Conservation (phyloP, 2,113 vertebrate genomes). For the Corythornis cristatus region DNA sequence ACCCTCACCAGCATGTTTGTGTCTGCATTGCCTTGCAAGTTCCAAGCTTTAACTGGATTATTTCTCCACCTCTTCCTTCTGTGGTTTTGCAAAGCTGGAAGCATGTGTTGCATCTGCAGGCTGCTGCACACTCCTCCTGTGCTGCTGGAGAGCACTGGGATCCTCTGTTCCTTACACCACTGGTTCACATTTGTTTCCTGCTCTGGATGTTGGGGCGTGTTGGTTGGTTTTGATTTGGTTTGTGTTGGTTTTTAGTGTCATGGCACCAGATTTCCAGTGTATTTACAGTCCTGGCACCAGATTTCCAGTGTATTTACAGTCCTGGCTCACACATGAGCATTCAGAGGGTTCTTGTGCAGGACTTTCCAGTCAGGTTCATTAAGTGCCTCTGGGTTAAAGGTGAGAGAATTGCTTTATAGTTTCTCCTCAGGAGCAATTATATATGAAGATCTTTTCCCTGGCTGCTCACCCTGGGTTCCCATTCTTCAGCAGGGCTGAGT, state of each 20-base stretch:
- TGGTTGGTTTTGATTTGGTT: neutral
- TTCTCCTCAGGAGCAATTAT: neutral
- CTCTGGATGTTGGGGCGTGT: neutral
- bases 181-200: neutral
- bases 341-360: neutral
- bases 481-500: neutral
- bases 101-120: conserved; percentile 5
- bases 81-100: neutral
- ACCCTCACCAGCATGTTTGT: neutral
- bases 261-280: conserved; percentile 24
- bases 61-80: neutral
- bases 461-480: neutral
- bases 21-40: neutral
- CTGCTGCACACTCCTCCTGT: neutral
- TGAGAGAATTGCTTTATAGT: neutral
- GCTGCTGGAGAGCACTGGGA: neutral
- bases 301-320: conserved; percentile 28
- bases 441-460: neutral
- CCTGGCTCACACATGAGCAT: neutral
- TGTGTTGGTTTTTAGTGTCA: neutral
- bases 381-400: neutral
- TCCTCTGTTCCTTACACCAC: neutral
- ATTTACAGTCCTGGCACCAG: neutral
- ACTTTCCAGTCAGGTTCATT: neutral
- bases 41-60: neutral